Conservation (phyloP, 1,140 invertebrate species). For the Muscidifurax raptorellus region DNA sequence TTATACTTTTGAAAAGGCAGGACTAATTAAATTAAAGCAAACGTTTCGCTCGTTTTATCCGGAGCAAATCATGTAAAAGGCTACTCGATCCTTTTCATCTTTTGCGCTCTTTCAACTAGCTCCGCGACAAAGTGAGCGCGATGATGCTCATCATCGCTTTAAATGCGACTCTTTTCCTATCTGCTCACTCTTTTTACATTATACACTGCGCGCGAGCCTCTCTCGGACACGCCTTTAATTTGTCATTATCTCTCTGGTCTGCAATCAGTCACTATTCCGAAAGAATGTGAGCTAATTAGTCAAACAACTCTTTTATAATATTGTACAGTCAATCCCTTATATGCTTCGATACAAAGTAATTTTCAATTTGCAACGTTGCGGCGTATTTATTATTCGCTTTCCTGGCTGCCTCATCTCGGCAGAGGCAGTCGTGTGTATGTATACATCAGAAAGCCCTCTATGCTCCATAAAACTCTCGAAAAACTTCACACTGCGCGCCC, state of each 20-base stretch:
- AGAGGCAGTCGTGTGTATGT: too few relatives aligned
- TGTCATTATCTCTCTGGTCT: slow-evolving; percentile 10
- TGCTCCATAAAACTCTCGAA: not conserved
- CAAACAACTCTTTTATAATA: not conserved
- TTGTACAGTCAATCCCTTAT: too few relatives aligned
- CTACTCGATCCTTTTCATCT: slow-evolving; percentile 36
- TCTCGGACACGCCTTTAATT: not conserved
- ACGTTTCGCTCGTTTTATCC: slow-evolving; percentile 17
- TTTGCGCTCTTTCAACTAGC: slow-evolving; percentile 12
- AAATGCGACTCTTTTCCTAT: not conserved
- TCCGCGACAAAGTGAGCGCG: slow-evolving; percentile 19
- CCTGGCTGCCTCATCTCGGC: too few relatives aligned
- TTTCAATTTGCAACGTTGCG: not conserved
- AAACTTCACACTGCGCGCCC: not conserved
- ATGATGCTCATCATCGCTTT: slow-evolving; percentile 21
- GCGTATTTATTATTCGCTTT: not conserved
- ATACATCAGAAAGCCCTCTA: too few relatives aligned
- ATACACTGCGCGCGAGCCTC: not conserved
- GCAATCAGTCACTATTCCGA: too few relatives aligned
- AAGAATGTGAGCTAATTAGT: too few relatives aligned
- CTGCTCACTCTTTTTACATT: too few relatives aligned
- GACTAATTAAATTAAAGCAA: not conserved
- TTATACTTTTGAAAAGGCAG: not conserved
- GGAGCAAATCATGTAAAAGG: slow-evolving; percentile 24
- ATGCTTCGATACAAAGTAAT: not conserved